These are phyloP conservation scores for Phenacoccus solenopsis DNA, from an alignment of 1,140 invertebrate species.

Conservation along the genomic window DNA sequence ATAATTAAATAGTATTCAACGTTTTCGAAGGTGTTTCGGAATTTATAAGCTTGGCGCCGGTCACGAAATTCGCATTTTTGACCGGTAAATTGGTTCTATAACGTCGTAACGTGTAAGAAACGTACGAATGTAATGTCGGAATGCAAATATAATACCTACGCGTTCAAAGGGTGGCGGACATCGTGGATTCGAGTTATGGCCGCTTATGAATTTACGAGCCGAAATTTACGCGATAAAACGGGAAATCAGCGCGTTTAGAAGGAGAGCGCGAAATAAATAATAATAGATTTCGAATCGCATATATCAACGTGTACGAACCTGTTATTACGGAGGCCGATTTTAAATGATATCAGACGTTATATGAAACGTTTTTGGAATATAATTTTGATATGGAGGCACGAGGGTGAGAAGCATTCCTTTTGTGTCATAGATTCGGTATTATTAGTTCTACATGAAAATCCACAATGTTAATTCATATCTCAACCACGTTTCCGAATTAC, in stretches of 20 bases:
- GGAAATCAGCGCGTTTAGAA: background rate
- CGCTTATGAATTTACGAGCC: background rate
- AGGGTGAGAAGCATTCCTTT: too few relatives aligned
- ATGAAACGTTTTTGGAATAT: too few relatives aligned
- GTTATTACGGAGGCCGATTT: background rate
- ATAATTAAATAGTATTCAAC: background rate
- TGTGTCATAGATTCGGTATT: too few relatives aligned
- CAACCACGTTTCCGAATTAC: too few relatives aligned
- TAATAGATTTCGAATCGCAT: slow-evolving; percentile 1
- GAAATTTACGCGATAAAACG: background rate
- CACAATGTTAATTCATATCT: too few relatives aligned
- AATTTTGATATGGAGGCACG: too few relatives aligned
- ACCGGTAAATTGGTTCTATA: background rate
- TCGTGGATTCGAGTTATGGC: too few relatives aligned
- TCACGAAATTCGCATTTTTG: slow-evolving; percentile 1
- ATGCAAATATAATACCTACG: too few relatives aligned
- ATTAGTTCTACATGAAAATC: too few relatives aligned
- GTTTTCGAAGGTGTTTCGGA: background rate
- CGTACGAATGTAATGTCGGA: background rate
- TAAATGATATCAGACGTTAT: background rate
- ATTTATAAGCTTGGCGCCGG: background rate
- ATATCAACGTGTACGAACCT: background rate
- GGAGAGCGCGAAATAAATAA: background rate
- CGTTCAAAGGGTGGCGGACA: background rate
- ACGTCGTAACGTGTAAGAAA: background rate